A percentile compares a stretch with the other conserved stretches of the same genome.
phyloP scores from a whole-genome alignment of 1,140 invertebrate species.

The Venturia canescens region DNA sequence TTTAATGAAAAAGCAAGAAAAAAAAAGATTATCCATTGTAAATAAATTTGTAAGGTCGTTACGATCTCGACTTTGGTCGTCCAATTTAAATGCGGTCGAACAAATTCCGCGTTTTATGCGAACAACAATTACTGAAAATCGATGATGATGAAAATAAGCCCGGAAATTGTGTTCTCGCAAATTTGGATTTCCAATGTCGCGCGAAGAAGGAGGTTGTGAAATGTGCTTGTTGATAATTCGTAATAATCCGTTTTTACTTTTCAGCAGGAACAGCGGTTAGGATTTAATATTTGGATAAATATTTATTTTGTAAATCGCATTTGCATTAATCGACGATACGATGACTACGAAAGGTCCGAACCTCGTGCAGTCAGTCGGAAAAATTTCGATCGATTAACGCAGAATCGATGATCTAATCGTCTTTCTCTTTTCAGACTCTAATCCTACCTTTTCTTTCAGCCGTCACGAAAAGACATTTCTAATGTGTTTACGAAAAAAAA shows the following conservation, averaged over 20 bases:
- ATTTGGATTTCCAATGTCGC: not conserved
- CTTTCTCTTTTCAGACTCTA: constrained; percentile 63
- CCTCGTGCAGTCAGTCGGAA: not conserved
- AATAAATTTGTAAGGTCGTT: not conserved
- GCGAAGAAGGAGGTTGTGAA: not conserved
- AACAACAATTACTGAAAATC: not conserved
- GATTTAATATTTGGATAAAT: constrained; percentile 44
- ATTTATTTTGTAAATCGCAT: constrained; percentile 62
- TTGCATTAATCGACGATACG: constrained; percentile 61
- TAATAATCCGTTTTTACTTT: constrained; percentile 67
- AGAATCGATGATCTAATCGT: constrained; percentile 36
- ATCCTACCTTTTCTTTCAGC: constrained; percentile 64
- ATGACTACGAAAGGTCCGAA: not conserved
- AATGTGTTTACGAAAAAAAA: constrained; percentile 54
- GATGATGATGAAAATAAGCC: not conserved
- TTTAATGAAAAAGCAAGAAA: not conserved
- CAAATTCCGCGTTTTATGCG: no score
- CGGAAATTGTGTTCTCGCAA: not conserved
- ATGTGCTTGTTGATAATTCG: constrained; percentile 46
- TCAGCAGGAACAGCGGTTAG: constrained; percentile 68
- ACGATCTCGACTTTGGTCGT: not conserved
- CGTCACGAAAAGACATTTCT: constrained; percentile 57
- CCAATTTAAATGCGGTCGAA: not conserved
- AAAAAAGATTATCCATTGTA: not conserved
- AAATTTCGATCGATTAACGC: constrained; percentile 25